A percentile compares a stretch with the other conserved stretches of the same genome.
phyloP scores from a whole-genome alignment of 2,888 invertebrate species.

The Drosophila sordidula region DNA sequence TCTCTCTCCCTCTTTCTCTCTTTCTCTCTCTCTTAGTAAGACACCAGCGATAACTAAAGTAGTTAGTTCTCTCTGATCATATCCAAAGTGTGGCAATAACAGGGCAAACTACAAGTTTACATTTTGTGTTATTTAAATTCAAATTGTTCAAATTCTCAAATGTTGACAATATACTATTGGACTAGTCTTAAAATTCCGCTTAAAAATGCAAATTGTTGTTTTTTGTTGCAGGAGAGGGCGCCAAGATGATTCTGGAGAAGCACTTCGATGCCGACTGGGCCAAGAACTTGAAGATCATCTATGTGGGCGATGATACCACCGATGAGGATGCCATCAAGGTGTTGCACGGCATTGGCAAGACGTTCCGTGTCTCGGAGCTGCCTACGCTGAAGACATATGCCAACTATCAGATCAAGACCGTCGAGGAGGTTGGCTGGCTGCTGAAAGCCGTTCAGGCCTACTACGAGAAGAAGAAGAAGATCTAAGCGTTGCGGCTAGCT shows the following conservation, averaged over 20 bases:
- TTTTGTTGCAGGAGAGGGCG: conserved; percentile 86
- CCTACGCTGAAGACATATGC: conserved; percentile 90
- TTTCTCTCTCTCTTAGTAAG: too few relatives aligned
- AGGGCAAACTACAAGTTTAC: too few relatives aligned
- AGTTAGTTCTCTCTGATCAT: too few relatives aligned
- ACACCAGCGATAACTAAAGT: too few relatives aligned
- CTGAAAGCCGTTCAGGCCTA: conserved; percentile 88
- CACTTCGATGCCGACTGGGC: conserved; percentile 92
- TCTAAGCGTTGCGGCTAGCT: conserved; percentile 50
- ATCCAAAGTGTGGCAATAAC: too few relatives aligned
- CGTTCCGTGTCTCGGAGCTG: conserved; percentile 90
- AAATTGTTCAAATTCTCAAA: too few relatives aligned
- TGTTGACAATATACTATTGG: too few relatives aligned
- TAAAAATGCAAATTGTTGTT: not conserved
- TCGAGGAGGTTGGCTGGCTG: conserved; percentile 90
- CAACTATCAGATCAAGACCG: conserved; percentile 90
- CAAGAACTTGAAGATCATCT: conserved; percentile 91
- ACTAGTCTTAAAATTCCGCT: too few relatives aligned
- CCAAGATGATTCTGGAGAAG: conserved; percentile 91
- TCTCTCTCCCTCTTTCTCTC: too few relatives aligned
- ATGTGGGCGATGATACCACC: conserved; percentile 94
- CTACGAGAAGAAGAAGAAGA: conserved; percentile 84
- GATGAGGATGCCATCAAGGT: conserved; percentile 96
- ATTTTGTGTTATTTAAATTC: too few relatives aligned
- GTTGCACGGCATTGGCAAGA: conserved; percentile 87